Conservation (phyloP, 53 echinoderm and acorn worm species). For the Hippasteria phrygiana region DNA sequence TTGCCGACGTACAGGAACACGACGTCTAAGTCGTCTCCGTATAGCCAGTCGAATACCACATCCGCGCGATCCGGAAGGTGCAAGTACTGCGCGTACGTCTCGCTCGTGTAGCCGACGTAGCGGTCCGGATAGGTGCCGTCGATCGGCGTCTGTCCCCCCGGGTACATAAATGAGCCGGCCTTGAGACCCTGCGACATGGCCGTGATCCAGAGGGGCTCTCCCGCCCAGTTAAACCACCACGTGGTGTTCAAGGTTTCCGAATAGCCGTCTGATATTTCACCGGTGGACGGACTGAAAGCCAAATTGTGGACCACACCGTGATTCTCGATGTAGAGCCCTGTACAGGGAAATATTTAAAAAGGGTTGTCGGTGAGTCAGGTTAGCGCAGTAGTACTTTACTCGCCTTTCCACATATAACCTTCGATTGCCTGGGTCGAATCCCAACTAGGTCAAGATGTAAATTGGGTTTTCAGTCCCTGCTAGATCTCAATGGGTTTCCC, state of each 20-base stretch:
- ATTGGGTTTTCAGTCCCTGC: too few relatives aligned
- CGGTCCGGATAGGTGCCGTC: constrained; percentile 53
- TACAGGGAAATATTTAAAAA: not conserved
- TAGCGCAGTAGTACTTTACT: too few relatives aligned
- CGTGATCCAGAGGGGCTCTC: constrained; percentile 88
- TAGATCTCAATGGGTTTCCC: too few relatives aligned
- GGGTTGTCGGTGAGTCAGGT: too few relatives aligned
- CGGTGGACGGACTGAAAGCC: constrained; percentile 63
- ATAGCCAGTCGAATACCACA: constrained; percentile 70
- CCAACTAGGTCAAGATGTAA: too few relatives aligned
- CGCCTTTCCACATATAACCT: too few relatives aligned
- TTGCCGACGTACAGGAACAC: constrained; percentile 83
- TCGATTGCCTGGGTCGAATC: too few relatives aligned
- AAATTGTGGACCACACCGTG: constrained; percentile 90
- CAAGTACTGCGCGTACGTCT: constrained; percentile 10
- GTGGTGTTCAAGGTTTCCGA: constrained; percentile 74
- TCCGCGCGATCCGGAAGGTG: constrained; percentile 63
- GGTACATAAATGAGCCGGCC: constrained; percentile 87
- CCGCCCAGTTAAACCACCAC: constrained; percentile 75
- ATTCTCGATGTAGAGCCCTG: constrained; percentile 85
- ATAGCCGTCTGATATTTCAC: constrained; percentile 57
- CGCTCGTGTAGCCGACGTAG: not conserved
- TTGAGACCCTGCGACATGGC: constrained; percentile 73
- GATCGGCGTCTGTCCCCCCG: constrained; percentile 84
- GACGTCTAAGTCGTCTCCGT: constrained; percentile 75